Percentiles rank a stretch among this genome's conserved stretches.
Conservation (phyloP, 1,140 invertebrate genomes). For the Aphis gossypii region DNA sequence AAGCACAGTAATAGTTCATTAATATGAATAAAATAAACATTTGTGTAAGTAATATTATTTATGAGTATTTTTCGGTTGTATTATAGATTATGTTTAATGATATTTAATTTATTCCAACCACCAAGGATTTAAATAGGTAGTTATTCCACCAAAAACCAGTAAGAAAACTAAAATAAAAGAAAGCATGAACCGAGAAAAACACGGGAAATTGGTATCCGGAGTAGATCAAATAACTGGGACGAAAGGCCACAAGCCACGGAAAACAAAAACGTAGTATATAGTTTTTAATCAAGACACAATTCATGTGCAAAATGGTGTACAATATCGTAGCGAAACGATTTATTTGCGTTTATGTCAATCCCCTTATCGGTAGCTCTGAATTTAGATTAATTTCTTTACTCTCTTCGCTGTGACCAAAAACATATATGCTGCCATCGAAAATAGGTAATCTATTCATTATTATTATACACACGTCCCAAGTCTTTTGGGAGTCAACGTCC, state of each 20-base stretch:
- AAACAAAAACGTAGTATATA: not conserved
- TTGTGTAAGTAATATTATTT: not conserved
- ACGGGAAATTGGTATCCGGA: constrained; percentile 24
- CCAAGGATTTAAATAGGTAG: not conserved
- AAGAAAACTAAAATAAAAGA: not conserved
- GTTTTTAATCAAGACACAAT: constrained; percentile 46
- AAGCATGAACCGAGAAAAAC: not conserved
- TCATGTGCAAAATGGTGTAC: not conserved
- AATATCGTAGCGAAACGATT: not conserved
- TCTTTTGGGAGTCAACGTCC: not conserved
- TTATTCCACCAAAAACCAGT: not conserved
- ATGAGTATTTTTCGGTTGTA: not conserved
- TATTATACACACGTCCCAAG: not conserved
- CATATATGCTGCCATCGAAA: constrained; percentile 21
- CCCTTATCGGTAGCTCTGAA: constrained; percentile 6
- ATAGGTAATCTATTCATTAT: constrained; percentile 32
- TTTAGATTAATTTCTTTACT: constrained; percentile 46
- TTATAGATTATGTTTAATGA: constrained; percentile 11
- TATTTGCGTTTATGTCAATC: constrained; percentile 47
- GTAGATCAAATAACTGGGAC: not conserved
- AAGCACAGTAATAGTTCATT: not conserved
- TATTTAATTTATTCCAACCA: not conserved
- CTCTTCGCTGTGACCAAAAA: not conserved
- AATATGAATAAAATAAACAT: not conserved
- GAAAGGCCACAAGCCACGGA: not conserved